These are phyloP conservation scores for Amazona ochrocephala DNA, from an alignment of 2,797 vertebrate species.

Conservation along the genomic window DNA sequence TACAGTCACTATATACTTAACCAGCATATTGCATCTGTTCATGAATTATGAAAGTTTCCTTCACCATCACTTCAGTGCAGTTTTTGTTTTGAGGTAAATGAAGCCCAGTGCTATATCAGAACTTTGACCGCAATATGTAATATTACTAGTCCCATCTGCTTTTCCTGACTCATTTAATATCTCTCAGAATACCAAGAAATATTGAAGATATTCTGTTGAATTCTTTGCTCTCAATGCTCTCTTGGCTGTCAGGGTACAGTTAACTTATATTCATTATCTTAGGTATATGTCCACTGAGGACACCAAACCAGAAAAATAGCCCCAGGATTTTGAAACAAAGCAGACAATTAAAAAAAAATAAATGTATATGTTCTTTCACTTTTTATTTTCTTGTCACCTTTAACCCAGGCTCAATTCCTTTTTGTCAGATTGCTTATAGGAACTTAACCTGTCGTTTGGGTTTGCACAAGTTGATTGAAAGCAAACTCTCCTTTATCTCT, in stretches of 20 bases:
- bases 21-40: neutral
- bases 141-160: neutral
- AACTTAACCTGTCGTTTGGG: neutral
- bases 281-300: neutral
- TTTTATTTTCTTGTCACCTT: neutral
- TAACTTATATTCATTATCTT: neutral
- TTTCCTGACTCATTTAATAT: neutral
- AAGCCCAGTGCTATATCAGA: neutral
- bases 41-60: neutral
- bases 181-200: neutral
- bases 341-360: neutral
- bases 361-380: neutral
- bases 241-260: neutral
- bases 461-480: neutral
- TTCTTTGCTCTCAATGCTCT: neutral
- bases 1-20: neutral
- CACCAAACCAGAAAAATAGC: neutral
- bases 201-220: neutral
- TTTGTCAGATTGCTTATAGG: neutral
- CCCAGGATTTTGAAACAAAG: neutral
- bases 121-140: neutral
- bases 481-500: neutral
- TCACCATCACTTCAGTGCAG: neutral
- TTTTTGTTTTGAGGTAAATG: neutral
- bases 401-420: neutral